A percentile compares a stretch with the other conserved stretches of the same genome.
Conservation (phyloP, 1,140 invertebrate species). For the Conus ventricosus region DNA sequence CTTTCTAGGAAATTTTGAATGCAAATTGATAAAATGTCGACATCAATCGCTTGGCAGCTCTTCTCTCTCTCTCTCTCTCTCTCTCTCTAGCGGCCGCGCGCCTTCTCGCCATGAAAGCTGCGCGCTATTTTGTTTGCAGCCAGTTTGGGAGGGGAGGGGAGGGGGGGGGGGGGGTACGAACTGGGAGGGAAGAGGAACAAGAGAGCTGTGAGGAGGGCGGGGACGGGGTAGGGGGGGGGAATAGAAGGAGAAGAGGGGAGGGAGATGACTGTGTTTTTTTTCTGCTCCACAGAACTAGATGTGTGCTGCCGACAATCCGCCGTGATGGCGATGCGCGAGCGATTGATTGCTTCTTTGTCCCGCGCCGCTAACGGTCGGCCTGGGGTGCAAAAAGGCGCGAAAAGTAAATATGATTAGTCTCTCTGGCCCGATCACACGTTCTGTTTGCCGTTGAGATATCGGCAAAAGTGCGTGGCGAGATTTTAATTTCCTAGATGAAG, state of each 20-base stretch:
- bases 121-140: constrained; percentile 24
- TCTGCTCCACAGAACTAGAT: constrained; percentile 37
- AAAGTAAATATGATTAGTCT: constrained; percentile 57
- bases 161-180: no score
- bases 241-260: no score
- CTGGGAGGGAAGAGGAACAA: no score
- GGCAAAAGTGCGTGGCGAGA: constrained; percentile 41
- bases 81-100: background rate
- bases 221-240: no score
- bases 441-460: constrained; percentile 52
- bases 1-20: constrained; percentile 43
- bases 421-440: constrained; percentile 41
- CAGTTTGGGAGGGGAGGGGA: background rate
- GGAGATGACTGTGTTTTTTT: constrained; percentile 41
- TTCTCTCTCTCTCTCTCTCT: constrained; percentile 6
- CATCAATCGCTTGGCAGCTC: constrained; percentile 39
- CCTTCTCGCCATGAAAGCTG: constrained; percentile 18
- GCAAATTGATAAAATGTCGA: constrained; percentile 50
- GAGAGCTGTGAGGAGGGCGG: no score
- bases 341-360: constrained; percentile 55
- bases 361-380: constrained; percentile 18
- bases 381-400: constrained; percentile 51
- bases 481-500: constrained; percentile 59
- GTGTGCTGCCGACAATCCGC: constrained; percentile 38
- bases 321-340: constrained; percentile 47